Base-by-base conservation (phyloP, 2,797 vertebrate genomes). In the Syngnathus rostellatus region DNA sequence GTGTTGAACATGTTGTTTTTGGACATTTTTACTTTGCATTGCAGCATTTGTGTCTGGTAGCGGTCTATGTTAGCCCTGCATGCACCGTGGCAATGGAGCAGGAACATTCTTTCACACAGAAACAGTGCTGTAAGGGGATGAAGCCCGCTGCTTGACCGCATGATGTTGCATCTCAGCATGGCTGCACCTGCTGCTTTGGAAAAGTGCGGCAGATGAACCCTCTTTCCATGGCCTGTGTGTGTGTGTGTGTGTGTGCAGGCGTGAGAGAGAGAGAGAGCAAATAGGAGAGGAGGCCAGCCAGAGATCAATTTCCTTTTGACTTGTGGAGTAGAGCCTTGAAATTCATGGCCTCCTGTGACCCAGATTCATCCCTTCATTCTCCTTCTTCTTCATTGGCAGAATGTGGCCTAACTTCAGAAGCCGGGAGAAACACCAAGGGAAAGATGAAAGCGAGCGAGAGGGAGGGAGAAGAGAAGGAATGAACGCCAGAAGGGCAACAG, bases 341-440 rank as follows among this genome's bases (percentile, higher is more conserved):
- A 92, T 90, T 85, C 90, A 90, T 84, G 88, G 88, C 90, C 89
- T 85, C 86, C 83, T 79, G 88, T 90, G 90, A 89, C 90, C 90
- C 88, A 91, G 88, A 91, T 92, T 88, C 85, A 87, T 82, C 77
- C 76, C 80, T 87, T 79, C 81, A 86, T 83, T 85, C 77, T 85
- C 70, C 75, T 74, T 84, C 70, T 68, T 82, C 73, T 79, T 86
- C 77, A 67, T 77, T 85, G 79, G 77, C 82, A 82, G 54, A 70
- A 31, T 31, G 73, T 77, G 76, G 74, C 78, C 63, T 75, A 65
- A 68, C 74, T 77, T 80, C 71, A 68, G 80, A 81, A 68, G 69
- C 68, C 60, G 59, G 38, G 72, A 67, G 73, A 66, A 68, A 65
- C 17, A 62, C 71, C 64, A 60, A 63, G 59, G 6, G 57, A 59